Conservation (phyloP, 2,797 vertebrate species). For the Periparus ater region DNA sequence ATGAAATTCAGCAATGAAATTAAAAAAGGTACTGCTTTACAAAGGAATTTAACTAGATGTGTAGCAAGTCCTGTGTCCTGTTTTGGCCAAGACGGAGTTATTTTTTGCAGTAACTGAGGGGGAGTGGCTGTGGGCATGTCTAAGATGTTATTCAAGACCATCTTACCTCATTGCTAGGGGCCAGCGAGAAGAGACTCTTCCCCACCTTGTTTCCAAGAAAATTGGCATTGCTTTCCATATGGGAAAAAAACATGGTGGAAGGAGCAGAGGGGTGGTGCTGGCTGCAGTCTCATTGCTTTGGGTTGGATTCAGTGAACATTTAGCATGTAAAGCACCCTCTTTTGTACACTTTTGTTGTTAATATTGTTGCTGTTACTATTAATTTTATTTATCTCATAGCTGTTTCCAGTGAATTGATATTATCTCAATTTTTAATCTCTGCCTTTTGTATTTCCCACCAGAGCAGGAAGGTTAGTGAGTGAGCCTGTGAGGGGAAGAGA, state of each 20-base stretch:
- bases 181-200: neutral
- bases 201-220: neutral
- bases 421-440: neutral
- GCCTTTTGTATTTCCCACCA: neutral
- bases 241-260: neutral
- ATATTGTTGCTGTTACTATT: neutral
- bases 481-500: neutral
- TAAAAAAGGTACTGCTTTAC: neutral
- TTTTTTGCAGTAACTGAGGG: neutral
- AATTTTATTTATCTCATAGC: neutral
- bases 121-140: fast-evolving
- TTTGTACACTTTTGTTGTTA: neutral
- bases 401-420: neutral
- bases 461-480: neutral
- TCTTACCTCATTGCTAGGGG: no score
- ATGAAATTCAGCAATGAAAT: neutral
- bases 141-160: neutral
- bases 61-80: fast-evolving
- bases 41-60: neutral
- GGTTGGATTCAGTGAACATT: neutral
- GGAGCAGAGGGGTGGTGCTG: neutral
- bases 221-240: fast-evolving
- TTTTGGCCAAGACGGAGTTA: neutral
- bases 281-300: fast-evolving
- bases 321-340: neutral